Conservation (phyloP, 2,888 invertebrate species). For the Dicyrtoma fusca region DNA sequence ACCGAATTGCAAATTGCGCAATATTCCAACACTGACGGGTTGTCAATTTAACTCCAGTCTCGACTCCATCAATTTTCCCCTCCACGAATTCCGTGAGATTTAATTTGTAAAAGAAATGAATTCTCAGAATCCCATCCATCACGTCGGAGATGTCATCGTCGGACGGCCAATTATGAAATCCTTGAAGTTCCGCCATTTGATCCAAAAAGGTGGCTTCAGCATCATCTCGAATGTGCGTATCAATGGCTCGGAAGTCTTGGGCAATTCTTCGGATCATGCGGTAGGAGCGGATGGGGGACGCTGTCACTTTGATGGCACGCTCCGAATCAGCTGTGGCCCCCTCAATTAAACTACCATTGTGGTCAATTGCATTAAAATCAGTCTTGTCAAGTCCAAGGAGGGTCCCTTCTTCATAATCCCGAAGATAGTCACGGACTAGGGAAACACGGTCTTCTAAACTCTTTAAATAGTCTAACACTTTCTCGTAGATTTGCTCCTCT, state of each 20-base stretch:
- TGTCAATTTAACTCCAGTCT: slow-evolving; percentile 50
- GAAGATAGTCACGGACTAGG: slow-evolving; percentile 48
- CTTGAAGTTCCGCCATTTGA: slow-evolving; percentile 48
- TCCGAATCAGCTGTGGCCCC: neutral
- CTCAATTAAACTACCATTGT: neutral
- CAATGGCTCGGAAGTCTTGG: slow-evolving; percentile 31
- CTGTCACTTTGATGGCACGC: slow-evolving; percentile 33
- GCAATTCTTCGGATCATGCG: slow-evolving; percentile 42
- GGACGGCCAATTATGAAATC: slow-evolving; percentile 50
- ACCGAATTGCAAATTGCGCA: slow-evolving; percentile 52
- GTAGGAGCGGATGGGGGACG: slow-evolving; percentile 36
- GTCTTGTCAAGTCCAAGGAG: slow-evolving; percentile 40
- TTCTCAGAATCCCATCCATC: slow-evolving; percentile 53
- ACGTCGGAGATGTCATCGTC: slow-evolving; percentile 52
- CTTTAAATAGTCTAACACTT: slow-evolving; percentile 48
- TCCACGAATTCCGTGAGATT: slow-evolving; percentile 47
- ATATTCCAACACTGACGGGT: slow-evolving; percentile 51
- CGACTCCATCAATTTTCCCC: slow-evolving; percentile 48
- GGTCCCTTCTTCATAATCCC: slow-evolving; percentile 53
- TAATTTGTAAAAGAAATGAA: slow-evolving; percentile 55
- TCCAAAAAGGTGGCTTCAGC: slow-evolving; percentile 42
- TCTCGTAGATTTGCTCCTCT: slow-evolving; percentile 49
- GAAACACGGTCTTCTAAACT: slow-evolving; percentile 50
- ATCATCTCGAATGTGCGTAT: slow-evolving; percentile 36
- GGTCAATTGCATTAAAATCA: slow-evolving; percentile 17